Conservation (phyloP, 2,888 invertebrate genomes). For the Eristalis arbustorum region DNA sequence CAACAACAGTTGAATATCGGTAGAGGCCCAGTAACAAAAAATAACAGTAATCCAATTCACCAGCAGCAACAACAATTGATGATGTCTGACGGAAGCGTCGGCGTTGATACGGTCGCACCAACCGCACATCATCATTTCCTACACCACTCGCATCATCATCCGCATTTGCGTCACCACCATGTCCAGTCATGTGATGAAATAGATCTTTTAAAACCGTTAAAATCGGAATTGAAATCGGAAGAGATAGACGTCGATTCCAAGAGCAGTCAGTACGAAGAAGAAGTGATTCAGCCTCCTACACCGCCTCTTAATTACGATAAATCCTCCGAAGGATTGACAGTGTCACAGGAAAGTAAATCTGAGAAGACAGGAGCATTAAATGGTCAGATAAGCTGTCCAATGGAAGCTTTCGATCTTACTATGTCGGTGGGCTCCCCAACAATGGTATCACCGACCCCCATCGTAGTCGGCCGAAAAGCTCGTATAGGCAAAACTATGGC, state of each 20-base stretch:
- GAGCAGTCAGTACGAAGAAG: constrained; percentile 78
- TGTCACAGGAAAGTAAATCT: constrained; percentile 13
- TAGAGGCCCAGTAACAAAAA: constrained; percentile 80
- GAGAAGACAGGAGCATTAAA: constrained; percentile 10
- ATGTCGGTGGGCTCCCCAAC: constrained; percentile 85
- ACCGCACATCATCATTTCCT: constrained; percentile 51
- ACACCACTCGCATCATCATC: constrained; percentile 72
- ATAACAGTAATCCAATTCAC: constrained; percentile 71
- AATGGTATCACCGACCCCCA: constrained; percentile 77
- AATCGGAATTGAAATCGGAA: constrained; percentile 77
- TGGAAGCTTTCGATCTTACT: constrained; percentile 77
- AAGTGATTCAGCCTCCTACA: constrained; percentile 78
- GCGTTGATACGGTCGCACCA: constrained; percentile 15
- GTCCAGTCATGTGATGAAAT: constrained; percentile 72
- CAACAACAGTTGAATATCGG: constrained; percentile 77
- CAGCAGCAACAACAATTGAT: constrained; percentile 65
- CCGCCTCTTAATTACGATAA: constrained; percentile 78
- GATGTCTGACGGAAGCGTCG: constrained; percentile 43
- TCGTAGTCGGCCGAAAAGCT: constrained; percentile 80
- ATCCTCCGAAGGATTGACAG: constrained; percentile 70
- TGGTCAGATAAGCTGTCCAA: constrained; percentile 27
- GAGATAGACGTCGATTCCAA: constrained; percentile 73
- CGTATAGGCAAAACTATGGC: constrained; percentile 86
- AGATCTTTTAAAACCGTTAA: constrained; percentile 73
- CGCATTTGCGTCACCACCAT: constrained; percentile 72